phyloP scores from a whole-genome alignment of 2,797 vertebrate genomes.

The Pangasius djambal region DNA sequence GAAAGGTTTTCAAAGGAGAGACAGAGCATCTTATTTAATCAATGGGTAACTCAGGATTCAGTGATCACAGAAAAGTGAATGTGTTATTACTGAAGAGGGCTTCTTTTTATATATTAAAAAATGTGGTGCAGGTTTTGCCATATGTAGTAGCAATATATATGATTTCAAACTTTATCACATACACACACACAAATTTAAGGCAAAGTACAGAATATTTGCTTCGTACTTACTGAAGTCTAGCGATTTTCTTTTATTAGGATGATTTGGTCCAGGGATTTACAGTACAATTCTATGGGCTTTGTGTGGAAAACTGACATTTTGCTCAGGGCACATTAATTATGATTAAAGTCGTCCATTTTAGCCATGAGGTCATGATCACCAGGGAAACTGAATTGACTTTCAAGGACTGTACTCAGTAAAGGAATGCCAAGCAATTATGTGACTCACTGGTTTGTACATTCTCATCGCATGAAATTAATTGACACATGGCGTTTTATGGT shows the following conservation, averaged over 20 bases:
- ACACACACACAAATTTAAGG: neutral
- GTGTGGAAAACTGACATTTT: constrained; percentile 49
- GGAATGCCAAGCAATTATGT: constrained; percentile 56
- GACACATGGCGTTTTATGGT: constrained; percentile 27
- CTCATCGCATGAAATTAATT: constrained; percentile 45
- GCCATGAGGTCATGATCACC: constrained; percentile 52
- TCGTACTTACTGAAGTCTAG: constrained; percentile 29
- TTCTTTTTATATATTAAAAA: neutral
- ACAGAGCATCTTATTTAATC: neutral
- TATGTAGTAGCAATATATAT: neutral
- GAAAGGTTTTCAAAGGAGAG: neutral
- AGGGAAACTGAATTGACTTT: constrained; percentile 44
- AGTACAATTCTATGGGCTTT: constrained; percentile 51
- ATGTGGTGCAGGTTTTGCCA: neutral
- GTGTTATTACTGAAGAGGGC: neutral
- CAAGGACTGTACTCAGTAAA: constrained; percentile 39
- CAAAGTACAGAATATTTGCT: neutral
- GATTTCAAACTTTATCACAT: neutral
- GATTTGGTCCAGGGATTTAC: constrained; percentile 50
- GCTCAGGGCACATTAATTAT: constrained; percentile 55
- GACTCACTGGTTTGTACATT: constrained; percentile 52
- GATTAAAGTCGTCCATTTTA: constrained; percentile 56
- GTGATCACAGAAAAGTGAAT: neutral
- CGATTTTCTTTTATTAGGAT: constrained; percentile 40
- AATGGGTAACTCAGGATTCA: neutral